These are phyloP conservation scores for Papilio helenus DNA, from an alignment of 1,140 invertebrate species.

Conservation along the genomic window DNA sequence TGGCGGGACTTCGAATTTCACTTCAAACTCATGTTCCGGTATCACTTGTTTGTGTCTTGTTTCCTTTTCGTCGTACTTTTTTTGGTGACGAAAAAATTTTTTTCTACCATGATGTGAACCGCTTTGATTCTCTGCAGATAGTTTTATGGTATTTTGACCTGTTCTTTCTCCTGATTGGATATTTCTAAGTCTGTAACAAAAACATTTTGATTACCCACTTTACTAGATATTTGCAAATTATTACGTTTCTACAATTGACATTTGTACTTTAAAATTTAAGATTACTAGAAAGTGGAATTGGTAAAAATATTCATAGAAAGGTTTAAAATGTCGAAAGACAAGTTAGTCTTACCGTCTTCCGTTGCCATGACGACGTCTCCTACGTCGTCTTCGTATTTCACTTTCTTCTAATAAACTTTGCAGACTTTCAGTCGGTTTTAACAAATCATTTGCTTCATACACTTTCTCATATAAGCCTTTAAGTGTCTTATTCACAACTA, in stretches of 20 bases:
- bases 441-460: slow-evolving; percentile 60
- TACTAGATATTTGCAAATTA: no score
- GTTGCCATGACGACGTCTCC: slow-evolving; percentile 77
- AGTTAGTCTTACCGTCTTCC: slow-evolving; percentile 66
- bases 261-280: no score
- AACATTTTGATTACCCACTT: slow-evolving; percentile 17
- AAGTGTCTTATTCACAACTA: slow-evolving; percentile 58
- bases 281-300: not conserved
- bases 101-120: slow-evolving; percentile 51
- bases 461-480: slow-evolving; percentile 58
- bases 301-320: not conserved
- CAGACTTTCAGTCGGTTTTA: slow-evolving; percentile 72
- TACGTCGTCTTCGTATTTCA: slow-evolving; percentile 56
- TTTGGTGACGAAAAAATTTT: slow-evolving; percentile 76
- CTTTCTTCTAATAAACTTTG: slow-evolving; percentile 65
- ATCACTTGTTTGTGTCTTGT: slow-evolving; percentile 65
- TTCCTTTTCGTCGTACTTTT: slow-evolving; percentile 59
- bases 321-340: slow-evolving; percentile 28
- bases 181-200: slow-evolving; percentile 66
- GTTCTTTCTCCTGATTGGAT: slow-evolving; percentile 62
- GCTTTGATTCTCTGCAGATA: slow-evolving; percentile 49
- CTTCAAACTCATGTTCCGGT: slow-evolving; percentile 84
- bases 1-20: slow-evolving; percentile 82
- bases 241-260: no score
- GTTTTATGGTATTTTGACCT: slow-evolving; percentile 52